Evolutionary conservation across 2,113 vertebrate genomes (phyloP).

Genomic region (Diadophis punctatus): DNA sequence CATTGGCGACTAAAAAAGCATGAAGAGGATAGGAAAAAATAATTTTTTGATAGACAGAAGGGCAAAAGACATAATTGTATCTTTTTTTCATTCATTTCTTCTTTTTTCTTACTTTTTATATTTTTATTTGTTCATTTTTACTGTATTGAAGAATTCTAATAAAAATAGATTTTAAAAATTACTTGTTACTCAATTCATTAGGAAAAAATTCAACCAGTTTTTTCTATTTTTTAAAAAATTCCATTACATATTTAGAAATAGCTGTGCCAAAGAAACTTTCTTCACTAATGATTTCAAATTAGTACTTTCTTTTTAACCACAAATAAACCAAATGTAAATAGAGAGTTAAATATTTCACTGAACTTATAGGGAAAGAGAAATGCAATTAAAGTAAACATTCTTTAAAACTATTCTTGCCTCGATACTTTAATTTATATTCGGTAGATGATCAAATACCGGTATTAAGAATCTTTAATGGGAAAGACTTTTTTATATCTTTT

Average conservation of each 20-base stretch:
- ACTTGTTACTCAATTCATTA: not conserved
- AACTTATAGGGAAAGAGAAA: not conserved
- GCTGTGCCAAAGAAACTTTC: not conserved
- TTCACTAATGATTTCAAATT: not conserved
- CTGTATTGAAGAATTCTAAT: not conserved
- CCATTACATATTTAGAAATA: not conserved
- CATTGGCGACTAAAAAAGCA: not conserved
- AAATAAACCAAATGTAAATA: not conserved
- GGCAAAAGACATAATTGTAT: not conserved
- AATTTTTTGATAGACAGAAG: not conserved
- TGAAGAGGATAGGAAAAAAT: not conserved
- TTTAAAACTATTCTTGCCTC: not conserved
- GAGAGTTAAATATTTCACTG: not conserved
- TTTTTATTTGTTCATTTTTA: not conserved
- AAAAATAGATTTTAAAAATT: not conserved
- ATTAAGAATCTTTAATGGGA: not conserved
- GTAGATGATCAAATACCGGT: not conserved
- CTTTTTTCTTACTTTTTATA: not conserved
- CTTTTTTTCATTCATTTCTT: not conserved
- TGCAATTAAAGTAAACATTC: not conserved
- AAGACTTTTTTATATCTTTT: not conserved
- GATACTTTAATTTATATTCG: not conserved
- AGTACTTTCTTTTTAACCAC: not conserved
- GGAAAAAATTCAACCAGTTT: not conserved
- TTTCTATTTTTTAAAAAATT: not conserved